These are phyloP conservation scores for Pyxicephalus adspersus DNA, from an alignment of 2,113 vertebrate species.

Conservation along the genomic window DNA sequence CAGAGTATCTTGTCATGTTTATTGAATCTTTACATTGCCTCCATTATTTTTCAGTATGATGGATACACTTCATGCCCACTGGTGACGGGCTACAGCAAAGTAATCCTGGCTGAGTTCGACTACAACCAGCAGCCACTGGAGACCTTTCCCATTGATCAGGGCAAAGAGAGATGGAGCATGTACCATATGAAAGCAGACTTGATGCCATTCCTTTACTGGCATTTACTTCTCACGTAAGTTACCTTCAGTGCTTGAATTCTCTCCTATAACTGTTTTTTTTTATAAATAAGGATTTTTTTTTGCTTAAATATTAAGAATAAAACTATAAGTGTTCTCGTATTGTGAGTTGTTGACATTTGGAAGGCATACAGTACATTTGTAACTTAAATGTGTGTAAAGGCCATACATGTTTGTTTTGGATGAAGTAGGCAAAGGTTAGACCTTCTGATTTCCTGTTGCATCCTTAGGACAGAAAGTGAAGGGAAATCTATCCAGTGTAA, in stretches of 20 bases:
- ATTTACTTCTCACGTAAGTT: slow-evolving; percentile 86
- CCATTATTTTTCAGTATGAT: slow-evolving; percentile 82
- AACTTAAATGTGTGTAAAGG: no score
- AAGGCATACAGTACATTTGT: no score
- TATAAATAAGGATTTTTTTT: not conserved
- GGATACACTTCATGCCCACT: slow-evolving; percentile 96
- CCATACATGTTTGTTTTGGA: no score
- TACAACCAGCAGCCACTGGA: slow-evolving; percentile 85
- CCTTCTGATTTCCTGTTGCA: no score
- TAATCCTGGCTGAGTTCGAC: slow-evolving; percentile 94
- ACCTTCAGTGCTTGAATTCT: no score
- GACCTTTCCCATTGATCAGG: slow-evolving; percentile 95
- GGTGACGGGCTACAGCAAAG: slow-evolving; percentile 89
- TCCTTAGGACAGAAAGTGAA: no score
- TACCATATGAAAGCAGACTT: slow-evolving; percentile 93
- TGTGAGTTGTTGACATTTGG: no score
- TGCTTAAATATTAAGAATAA: no score
- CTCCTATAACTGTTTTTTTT: not conserved
- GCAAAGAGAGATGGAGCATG: slow-evolving; percentile 88
- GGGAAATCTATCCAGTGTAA: no score
- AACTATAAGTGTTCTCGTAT: no score
- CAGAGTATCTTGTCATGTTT: no score
- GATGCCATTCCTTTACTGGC: slow-evolving; percentile 96
- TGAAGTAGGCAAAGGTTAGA: no score
- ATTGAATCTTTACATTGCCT: not conserved